These are phyloP conservation scores for Metalampra italica DNA, from an alignment of 2,888 invertebrate genomes.

Conservation along the genomic window DNA sequence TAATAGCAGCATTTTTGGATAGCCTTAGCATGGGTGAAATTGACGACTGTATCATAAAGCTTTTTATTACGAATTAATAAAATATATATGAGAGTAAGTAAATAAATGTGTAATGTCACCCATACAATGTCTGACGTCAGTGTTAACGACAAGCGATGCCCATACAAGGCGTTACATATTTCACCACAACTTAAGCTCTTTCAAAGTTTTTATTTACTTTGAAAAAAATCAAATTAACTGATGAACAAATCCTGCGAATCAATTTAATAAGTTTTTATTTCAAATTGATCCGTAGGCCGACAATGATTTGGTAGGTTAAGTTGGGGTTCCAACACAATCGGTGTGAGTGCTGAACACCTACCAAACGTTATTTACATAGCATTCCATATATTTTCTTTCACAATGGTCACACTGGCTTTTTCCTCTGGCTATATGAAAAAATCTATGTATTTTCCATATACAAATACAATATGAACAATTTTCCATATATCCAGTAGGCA, in stretches of 20 bases:
- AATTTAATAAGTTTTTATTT: conserved; percentile 12
- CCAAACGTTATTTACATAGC: conserved; percentile 75
- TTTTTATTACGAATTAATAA: no score
- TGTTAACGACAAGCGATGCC: conserved; percentile 77
- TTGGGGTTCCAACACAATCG: conserved; percentile 49
- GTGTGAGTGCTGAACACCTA: conserved; percentile 58
- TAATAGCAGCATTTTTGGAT: conserved; percentile 27
- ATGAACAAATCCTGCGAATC: background rate
- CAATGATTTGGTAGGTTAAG: conserved; percentile 60
- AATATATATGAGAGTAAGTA: no score
- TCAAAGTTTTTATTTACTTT: conserved; percentile 13
- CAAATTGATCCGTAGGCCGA: conserved; percentile 28
- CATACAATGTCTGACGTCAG: conserved; percentile 47
- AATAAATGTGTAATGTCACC: conserved; percentile 18
- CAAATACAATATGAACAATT: background rate
- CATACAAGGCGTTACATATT: conserved; percentile 63
- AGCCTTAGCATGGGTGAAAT: conserved; percentile 22
- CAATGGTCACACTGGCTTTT: conserved; percentile 49
- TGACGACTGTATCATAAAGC: no score
- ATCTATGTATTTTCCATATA: no score
- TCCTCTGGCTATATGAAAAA: conserved; percentile 32
- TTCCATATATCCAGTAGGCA: conserved; percentile 24
- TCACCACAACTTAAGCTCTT: conserved; percentile 27
- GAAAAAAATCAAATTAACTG: conserved; percentile 30
- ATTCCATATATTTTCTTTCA: conserved; percentile 39